Percentiles rank a stretch among this genome's conserved stretches.
Evolutionary conservation across 2,113 vertebrate genomes (phyloP).

Genomic region (Aspiorhynchus laticeps): DNA sequence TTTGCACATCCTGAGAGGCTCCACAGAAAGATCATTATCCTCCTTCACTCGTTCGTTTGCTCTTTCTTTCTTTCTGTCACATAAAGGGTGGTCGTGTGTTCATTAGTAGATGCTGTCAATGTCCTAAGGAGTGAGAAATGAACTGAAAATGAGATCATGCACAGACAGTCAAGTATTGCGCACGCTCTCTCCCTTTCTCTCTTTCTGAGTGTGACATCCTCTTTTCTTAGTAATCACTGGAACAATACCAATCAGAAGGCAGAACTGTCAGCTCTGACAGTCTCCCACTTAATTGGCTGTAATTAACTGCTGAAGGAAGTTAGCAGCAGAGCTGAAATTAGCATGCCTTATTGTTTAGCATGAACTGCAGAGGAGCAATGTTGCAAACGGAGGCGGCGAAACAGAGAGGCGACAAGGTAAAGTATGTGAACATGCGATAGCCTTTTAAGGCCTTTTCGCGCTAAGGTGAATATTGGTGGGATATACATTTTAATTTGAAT

Average conservation of each 20-base stretch:
- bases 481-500: background rate
- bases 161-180: constrained; percentile 9
- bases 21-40: constrained; percentile 29
- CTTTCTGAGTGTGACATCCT: constrained; percentile 62
- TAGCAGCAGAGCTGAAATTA: constrained; percentile 67
- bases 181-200: constrained; percentile 39
- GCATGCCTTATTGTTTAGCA: constrained; percentile 54
- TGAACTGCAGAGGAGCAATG: constrained; percentile 16
- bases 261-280: constrained; percentile 77
- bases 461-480: background rate
- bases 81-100: constrained; percentile 72
- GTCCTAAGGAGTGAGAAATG: constrained; percentile 76
- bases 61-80: constrained; percentile 50
- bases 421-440: background rate
- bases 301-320: constrained; percentile 77
- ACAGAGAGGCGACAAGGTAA: background rate
- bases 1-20: constrained; percentile 27
- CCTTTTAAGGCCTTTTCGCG: background rate
- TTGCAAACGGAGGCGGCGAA: background rate
- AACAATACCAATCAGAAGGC: constrained; percentile 79
- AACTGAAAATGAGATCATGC: constrained; percentile 80
- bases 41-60: constrained; percentile 65
- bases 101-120: constrained; percentile 78
- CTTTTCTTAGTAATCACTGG: constrained; percentile 72
- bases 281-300: constrained; percentile 87